These are phyloP conservation scores for Acanthosoma haemorrhoidale DNA, from an alignment of 2,888 invertebrate species.

Conservation along the genomic window DNA sequence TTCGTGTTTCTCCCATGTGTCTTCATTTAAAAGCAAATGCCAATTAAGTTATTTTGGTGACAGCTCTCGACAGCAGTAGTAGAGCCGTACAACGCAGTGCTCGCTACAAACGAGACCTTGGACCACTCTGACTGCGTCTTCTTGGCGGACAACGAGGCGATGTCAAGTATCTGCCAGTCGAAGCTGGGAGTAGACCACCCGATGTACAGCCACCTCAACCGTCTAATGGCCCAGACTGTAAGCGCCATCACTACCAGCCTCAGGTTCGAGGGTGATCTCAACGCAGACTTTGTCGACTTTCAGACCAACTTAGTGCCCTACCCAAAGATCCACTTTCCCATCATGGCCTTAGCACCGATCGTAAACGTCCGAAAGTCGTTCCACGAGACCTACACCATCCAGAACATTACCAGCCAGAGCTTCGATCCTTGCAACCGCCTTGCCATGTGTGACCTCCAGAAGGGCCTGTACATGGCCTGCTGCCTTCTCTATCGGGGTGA, in stretches of 20 bases:
- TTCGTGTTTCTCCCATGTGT: too few species aligned
- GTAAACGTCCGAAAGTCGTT: conserved; percentile 62
- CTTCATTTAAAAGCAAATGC: too few species aligned
- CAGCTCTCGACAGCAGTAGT: conserved; percentile 46
- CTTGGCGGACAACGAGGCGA: conserved; percentile 46
- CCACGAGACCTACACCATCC: conserved; percentile 69
- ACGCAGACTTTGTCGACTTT: conserved; percentile 58
- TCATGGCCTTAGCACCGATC: conserved; percentile 66
- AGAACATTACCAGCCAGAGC: conserved; percentile 57
- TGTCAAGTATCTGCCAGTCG: conserved; percentile 50
- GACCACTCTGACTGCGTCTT: conserved; percentile 45
- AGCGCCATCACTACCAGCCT: conserved; percentile 83
- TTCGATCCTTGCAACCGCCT: conserved; percentile 80
- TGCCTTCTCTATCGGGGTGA: conserved; percentile 39
- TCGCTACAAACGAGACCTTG: conserved; percentile 46
- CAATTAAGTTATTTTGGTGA: not conserved
- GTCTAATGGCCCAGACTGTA: conserved; percentile 71
- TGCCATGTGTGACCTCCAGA: conserved; percentile 21
- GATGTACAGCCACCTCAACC: conserved; percentile 75
- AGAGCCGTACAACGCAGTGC: conserved; percentile 47
- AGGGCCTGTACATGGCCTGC: conserved; percentile 41
- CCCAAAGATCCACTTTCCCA: conserved; percentile 85
- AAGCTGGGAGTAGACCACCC: conserved; percentile 68
- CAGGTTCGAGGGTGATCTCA: conserved; percentile 76
- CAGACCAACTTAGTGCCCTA: conserved; percentile 79